A percentile compares a stretch with the other conserved stretches of the same genome.
These are phyloP conservation scores for Drosophila grimshawi DNA, from an alignment of 1,140 invertebrate species.

Conservation along the genomic window DNA sequence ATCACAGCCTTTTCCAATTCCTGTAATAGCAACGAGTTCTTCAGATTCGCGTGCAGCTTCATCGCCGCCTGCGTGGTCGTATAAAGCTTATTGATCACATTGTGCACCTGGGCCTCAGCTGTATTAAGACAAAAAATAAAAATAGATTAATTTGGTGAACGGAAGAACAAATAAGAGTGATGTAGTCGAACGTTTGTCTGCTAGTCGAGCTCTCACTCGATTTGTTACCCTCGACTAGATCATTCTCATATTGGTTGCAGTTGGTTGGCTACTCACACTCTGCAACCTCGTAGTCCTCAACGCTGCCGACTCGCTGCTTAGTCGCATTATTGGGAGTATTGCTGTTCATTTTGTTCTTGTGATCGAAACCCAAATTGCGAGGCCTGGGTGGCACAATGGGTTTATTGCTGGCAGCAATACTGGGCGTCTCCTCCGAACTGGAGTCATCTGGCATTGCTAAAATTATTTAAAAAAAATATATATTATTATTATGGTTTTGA, in stretches of 20 bases:
- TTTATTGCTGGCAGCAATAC: conserved; percentile 85
- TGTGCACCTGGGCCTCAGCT: conserved; percentile 83
- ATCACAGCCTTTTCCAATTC: conserved; percentile 85
- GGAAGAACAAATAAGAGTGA: neutral
- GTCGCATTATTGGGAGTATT: conserved; percentile 51
- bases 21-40: conserved; percentile 84
- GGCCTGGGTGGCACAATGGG: conserved; percentile 87
- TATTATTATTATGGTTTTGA: neutral
- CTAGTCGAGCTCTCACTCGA: too few relatives aligned
- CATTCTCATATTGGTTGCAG: too few relatives aligned
- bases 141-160: neutral
- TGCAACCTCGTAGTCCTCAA: conserved; percentile 64
- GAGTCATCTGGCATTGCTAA: conserved; percentile 88
- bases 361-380: conserved; percentile 78
- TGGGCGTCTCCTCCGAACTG: conserved; percentile 88
- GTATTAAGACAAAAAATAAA: neutral
- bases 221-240: too few relatives aligned
- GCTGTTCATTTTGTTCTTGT: conserved; percentile 73
- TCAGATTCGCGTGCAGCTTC: conserved; percentile 81
- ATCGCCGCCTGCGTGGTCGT: conserved; percentile 82
- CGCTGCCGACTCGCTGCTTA: conserved; percentile 50
- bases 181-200: neutral
- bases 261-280: conserved; percentile 66
- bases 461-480: too few relatives aligned
- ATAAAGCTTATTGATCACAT: conserved; percentile 84